Percentiles rank a stretch among this genome's conserved stretches.
Conservation (phyloP, 2,888 invertebrate genomes). For the Metacarcinus magister region DNA sequence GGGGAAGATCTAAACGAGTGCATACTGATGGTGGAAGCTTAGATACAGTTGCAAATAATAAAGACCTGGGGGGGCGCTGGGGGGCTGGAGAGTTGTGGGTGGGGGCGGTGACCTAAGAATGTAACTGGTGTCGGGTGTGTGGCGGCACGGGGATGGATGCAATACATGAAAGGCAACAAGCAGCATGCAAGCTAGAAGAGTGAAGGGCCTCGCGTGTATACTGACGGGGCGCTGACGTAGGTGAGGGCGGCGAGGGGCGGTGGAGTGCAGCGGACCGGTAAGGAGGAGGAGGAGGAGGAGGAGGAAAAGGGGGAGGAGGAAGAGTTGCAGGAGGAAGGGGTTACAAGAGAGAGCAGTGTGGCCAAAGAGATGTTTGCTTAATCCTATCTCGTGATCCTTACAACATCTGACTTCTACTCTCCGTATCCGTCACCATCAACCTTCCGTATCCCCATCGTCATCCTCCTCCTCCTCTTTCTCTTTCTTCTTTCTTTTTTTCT, state of each 20-base stretch:
- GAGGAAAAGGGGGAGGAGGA: not conserved
- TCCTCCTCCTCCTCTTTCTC: not conserved
- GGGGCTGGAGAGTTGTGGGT: no score
- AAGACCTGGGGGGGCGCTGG: no score
- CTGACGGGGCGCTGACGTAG: constrained; percentile 12
- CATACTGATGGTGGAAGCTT: no score
- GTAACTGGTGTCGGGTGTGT: not conserved
- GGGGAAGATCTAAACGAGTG: no score
- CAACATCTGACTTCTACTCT: no score
- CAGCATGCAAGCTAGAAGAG: not conserved
- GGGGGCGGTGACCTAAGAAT: not conserved
- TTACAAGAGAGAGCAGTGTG: no score
- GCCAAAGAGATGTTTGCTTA: no score
- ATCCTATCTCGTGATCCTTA: no score
- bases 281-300: not conserved
- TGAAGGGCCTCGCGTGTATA: not conserved
- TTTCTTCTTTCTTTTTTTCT: not conserved
- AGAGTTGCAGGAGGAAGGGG: not conserved
- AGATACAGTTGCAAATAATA: no score
- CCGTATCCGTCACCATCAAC: not conserved
- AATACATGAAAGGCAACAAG: not conserved
- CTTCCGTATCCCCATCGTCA: not conserved
- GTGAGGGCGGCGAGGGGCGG: not conserved
- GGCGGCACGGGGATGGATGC: not conserved
- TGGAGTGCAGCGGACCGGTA: not conserved